Evolutionary conservation across 2,888 invertebrate species (phyloP), one percentile per base, ranked within the genome.

Genomic region (Spicauda simplicius): DNA sequence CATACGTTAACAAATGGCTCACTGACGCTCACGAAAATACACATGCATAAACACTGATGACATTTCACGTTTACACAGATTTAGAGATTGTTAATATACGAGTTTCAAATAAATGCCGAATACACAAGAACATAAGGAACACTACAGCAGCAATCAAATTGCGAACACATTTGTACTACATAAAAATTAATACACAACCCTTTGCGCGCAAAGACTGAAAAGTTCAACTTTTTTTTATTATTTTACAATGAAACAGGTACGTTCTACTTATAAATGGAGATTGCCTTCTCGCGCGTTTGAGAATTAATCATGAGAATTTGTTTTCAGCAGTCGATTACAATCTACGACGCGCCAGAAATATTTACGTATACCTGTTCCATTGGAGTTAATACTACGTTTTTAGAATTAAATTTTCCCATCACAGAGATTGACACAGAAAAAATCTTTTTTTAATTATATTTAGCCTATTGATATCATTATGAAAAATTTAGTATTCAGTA

Each of bases 81-180:
- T 76, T 75, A 82, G 79, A 82, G 77, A 82, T 77, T 77, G 84
- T 87, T 80, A 87, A 86, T 87, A 88, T 80, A 85, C 74, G 82
- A 81, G 83, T 87, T 88, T 84, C 83, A 89, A 89, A 90, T 87
- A 90, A 91, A 90, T 88, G 88, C 82, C 86, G 86, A 88, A 89
- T 86, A 89, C 86, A 86, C 79, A 83, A 87, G 86, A 90, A 90
- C 82, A 88, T 81, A 91, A 92, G 91, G 91, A 92, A 92, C 91
- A 91, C 91, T 90, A 91, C 84, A 89, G 88, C 87, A 90, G 93
- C 93, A 93, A 93, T 93, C 88, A 91, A 90, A 93, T 93, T 93
- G 93, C 93, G 89, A 92, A 93, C 91, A 92, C 91, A 91, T 93
- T 92, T 93, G 93, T 92, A 93, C 93, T 92, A 93, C 90, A 86